phyloP scores from a whole-genome alignment of 2,797 vertebrate species.

The Oreortyx pictus region DNA sequence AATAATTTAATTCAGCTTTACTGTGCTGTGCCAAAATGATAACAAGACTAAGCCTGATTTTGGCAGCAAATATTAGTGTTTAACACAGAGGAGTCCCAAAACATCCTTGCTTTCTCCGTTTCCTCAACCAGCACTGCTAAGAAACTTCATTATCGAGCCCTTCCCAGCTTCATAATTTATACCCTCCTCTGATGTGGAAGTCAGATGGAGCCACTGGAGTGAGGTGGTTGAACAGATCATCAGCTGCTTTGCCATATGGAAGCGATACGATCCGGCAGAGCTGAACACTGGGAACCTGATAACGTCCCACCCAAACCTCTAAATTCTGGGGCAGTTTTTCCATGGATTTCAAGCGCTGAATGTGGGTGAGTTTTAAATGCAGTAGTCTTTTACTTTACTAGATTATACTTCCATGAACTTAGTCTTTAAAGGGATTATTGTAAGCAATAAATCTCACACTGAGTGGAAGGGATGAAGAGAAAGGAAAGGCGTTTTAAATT shows the following conservation, averaged over 20 bases:
- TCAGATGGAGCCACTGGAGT: background rate
- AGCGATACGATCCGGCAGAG: background rate
- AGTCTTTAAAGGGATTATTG: background rate
- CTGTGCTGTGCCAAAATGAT: background rate
- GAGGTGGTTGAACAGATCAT: background rate
- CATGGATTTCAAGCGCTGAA: background rate
- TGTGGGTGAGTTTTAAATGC: background rate
- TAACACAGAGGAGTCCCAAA: background rate
- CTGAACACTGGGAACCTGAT: background rate
- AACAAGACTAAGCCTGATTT: background rate
- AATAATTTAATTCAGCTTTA: constrained; percentile 38
- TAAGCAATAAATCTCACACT: background rate
- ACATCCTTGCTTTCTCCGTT: background rate
- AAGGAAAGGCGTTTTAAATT: background rate
- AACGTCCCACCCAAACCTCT: background rate
- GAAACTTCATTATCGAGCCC: background rate
- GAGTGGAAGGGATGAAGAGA: background rate
- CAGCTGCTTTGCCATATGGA: background rate
- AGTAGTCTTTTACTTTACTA: background rate
- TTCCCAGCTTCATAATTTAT: background rate
- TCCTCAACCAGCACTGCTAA: background rate
- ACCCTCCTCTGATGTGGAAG: background rate
- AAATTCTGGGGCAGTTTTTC: background rate
- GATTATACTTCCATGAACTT: background rate
- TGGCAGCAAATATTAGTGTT: background rate